A percentile compares a stretch with the other conserved stretches of the same genome.
Evolutionary conservation across 2,797 vertebrate genomes (phyloP).

Genomic region (Ambastaia sidthimunki): DNA sequence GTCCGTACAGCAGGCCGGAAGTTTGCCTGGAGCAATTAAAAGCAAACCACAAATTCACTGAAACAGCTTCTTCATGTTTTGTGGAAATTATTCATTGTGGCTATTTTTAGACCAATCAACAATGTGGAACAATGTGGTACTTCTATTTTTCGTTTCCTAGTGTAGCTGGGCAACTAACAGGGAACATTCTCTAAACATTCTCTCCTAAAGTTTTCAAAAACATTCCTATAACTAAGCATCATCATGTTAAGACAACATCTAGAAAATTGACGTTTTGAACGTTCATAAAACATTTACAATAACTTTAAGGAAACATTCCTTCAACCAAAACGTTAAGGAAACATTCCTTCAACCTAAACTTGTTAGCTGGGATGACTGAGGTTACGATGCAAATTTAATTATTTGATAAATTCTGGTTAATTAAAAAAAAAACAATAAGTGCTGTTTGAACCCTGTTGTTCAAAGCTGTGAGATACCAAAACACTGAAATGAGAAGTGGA

Average conservation of each 20-base stretch:
- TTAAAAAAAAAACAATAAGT: conserved; percentile 12
- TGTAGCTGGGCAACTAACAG: too few species aligned
- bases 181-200: too few species aligned
- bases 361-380: neutral
- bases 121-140: neutral
- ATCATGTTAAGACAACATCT: too few species aligned
- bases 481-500: neutral
- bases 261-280: too few species aligned
- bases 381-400: conserved; percentile 20
- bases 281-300: too few species aligned
- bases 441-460: neutral
- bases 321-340: too few species aligned
- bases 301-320: too few species aligned
- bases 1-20: neutral
- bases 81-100: neutral
- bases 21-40: neutral
- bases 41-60: neutral
- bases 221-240: too few species aligned
- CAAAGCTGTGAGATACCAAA: neutral
- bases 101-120: neutral
- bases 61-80: neutral
- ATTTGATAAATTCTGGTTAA: neutral
- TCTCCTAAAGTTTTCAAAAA: too few species aligned
- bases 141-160: too few species aligned
- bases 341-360: too few species aligned